A percentile compares a stretch with the other conserved stretches of the same genome.
These are phyloP conservation scores for Cydia amplana DNA, from an alignment of 1,140 invertebrate species.

Conservation along the genomic window DNA sequence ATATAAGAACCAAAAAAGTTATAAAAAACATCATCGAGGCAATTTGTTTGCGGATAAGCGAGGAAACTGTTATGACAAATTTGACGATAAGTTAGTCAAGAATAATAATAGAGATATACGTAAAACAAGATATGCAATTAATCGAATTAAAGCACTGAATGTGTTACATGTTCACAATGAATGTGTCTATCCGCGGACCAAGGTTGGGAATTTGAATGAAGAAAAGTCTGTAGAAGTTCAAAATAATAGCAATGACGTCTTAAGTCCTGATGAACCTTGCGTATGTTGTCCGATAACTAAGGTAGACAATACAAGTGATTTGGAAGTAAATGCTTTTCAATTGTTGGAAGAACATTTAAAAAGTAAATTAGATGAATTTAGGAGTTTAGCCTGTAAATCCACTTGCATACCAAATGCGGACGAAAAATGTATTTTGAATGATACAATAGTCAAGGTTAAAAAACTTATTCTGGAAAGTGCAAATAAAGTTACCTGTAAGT, in stretches of 20 bases:
- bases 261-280: constrained; percentile 41
- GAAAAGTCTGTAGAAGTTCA: constrained; percentile 38
- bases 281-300: constrained; percentile 54
- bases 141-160: constrained; percentile 38
- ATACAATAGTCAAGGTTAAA: constrained; percentile 59
- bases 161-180: not conserved
- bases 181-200: not conserved
- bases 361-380: constrained; percentile 57
- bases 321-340: constrained; percentile 67
- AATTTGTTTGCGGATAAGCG: not conserved
- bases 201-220: not conserved
- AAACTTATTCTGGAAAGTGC: constrained; percentile 59
- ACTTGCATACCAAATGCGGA: constrained; percentile 50
- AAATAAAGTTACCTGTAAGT: constrained; percentile 51
- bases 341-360: constrained; percentile 66
- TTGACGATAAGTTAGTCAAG: not conserved
- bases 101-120: not conserved
- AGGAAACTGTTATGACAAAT: not conserved
- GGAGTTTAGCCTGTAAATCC: constrained; percentile 43
- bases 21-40: not conserved
- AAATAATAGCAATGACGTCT: constrained; percentile 36
- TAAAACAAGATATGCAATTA: constrained; percentile 34
- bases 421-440: constrained; percentile 55
- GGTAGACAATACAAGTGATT: constrained; percentile 51
- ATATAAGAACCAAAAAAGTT: not conserved